Base-by-base conservation (phyloP, 2,888 invertebrate species). In the Rambutsinella grinnellia region DNA sequence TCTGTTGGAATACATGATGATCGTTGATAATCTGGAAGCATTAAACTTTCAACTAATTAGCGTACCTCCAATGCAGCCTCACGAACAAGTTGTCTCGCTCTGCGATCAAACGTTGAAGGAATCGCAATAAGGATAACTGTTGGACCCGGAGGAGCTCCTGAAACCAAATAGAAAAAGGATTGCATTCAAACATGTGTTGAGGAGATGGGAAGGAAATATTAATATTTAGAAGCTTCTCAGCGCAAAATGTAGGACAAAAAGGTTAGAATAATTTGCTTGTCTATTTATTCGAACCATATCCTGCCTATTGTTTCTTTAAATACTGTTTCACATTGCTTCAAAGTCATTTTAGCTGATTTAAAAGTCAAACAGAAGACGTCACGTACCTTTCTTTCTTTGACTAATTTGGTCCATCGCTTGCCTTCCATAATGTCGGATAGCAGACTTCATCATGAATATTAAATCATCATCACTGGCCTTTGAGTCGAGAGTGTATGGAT, bases 31-130 rank as follows among this genome's bases (percentile, higher is more conserved):
- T n/a, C n/a, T n/a, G n/a, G n/a, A n/a, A n/a, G n/a, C n/a, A n/a
- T n/a, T n/a, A n/a, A n/a, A n/a, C n/a, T 60, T 60, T 44, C 17
- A 47, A 17, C 15, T 61, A 74, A 78, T 79, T 47, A 63, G 53
- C 79, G 47, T 51, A 83, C 83, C 81, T 79, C 80, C 62, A 78
- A 81, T 81, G 83, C 83, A 72, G 82, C 82, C 68, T 82, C 83
- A 81, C 83, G 83, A 19, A 83, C 80, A 47, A 78, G 67, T 63
- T 82, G 79, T 65, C 82, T 75, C 17, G 81, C 80, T 68, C 77
- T 72, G 53, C 47, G 70, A 77, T 79, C 77, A 66, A 79, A 80
- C 46, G 70, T 80, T 60, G 80, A 79, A 17, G 80, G 80, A 74
- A 80, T 80, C 3, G 80, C 76, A 27, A 80, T 70, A 28, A 76